These are phyloP conservation scores for Tachina lurida DNA, from an alignment of 2,888 invertebrate genomes.

Conservation along the genomic window DNA sequence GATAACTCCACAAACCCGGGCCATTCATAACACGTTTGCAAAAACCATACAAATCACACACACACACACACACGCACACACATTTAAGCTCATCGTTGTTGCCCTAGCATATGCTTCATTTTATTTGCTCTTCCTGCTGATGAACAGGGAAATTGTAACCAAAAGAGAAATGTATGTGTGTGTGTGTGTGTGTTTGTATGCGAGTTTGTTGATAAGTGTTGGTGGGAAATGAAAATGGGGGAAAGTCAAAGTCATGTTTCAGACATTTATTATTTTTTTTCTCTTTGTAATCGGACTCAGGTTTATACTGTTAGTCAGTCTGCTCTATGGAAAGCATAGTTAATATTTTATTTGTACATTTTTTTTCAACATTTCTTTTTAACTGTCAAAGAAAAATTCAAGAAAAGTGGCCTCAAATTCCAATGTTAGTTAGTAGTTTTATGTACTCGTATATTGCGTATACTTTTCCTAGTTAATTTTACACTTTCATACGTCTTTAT, in stretches of 20 bases:
- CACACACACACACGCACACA: background rate
- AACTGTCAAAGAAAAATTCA: constrained; percentile 34
- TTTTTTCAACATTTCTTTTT: background rate
- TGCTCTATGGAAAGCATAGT: background rate
- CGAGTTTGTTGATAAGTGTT: no score
- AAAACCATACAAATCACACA: background rate
- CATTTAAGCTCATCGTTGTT: background rate
- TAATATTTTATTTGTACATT: background rate
- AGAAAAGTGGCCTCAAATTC: constrained; percentile 49
- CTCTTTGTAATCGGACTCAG: background rate
- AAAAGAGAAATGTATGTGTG: no score
- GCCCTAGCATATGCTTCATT: constrained; percentile 33
- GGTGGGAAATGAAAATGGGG: background rate
- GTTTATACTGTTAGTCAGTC: background rate
- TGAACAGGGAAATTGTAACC: background rate
- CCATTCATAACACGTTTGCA: background rate
- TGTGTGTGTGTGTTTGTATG: no score
- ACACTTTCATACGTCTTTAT: background rate
- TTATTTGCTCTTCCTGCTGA: constrained; percentile 50
- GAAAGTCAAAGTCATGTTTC: background rate
- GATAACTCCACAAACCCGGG: constrained; percentile 14
- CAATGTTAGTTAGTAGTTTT: constrained; percentile 31
- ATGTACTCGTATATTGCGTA: constrained; percentile 12
- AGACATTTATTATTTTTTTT: background rate
- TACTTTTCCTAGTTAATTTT: background rate